Percentiles rank a stretch among this genome's conserved stretches.
These are phyloP conservation scores for Phoxinus phoxinus DNA, from an alignment of 2,113 vertebrate genomes.

Conservation along the genomic window DNA sequence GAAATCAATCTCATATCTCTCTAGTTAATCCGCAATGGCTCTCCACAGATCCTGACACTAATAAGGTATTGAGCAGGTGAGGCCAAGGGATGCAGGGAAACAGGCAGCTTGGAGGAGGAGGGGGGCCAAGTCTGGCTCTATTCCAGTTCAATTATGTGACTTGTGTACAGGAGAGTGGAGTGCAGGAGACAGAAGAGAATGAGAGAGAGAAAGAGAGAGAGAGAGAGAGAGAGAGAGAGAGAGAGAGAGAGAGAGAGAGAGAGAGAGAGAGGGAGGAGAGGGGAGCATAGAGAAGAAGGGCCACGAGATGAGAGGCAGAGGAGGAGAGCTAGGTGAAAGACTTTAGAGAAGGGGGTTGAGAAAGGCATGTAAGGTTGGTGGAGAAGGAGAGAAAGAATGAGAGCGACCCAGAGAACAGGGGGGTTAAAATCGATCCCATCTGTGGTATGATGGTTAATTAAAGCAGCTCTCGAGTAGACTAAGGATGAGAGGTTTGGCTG, in stretches of 20 bases:
- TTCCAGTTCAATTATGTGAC: slow-evolving; percentile 89
- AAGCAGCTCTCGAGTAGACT: slow-evolving; percentile 98
- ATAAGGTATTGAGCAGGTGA: slow-evolving; percentile 99
- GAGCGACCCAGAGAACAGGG: slow-evolving; percentile 36
- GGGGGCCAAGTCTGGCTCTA: slow-evolving; percentile 75
- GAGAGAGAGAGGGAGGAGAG: slow-evolving; percentile 30
- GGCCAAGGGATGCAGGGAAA: slow-evolving; percentile 74
- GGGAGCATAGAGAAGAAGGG: slow-evolving; percentile 63
- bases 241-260: slow-evolving; percentile 69
- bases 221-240: slow-evolving; percentile 48
- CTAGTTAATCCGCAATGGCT: slow-evolving; percentile 94
- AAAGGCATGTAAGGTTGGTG: slow-evolving; percentile 67
- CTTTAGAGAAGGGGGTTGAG: slow-evolving; percentile 72
- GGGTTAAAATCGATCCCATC: slow-evolving; percentile 98
- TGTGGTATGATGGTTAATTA: slow-evolving; percentile 99
- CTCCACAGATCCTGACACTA: slow-evolving; percentile 96
- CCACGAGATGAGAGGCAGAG: slow-evolving; percentile 56
- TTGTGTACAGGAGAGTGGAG: slow-evolving; percentile 80
- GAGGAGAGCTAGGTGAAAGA: slow-evolving; percentile 73
- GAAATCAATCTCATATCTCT: slow-evolving; percentile 99
- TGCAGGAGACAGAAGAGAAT: slow-evolving; percentile 63
- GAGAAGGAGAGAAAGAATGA: slow-evolving; percentile 68
- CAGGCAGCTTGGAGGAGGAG: slow-evolving; percentile 64
- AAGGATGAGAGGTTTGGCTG: slow-evolving; percentile 97
- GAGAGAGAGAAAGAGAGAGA: slow-evolving; percentile 67